Base-by-base conservation (phyloP, 2,888 invertebrate species). In the Cylloceria caligata region DNA sequence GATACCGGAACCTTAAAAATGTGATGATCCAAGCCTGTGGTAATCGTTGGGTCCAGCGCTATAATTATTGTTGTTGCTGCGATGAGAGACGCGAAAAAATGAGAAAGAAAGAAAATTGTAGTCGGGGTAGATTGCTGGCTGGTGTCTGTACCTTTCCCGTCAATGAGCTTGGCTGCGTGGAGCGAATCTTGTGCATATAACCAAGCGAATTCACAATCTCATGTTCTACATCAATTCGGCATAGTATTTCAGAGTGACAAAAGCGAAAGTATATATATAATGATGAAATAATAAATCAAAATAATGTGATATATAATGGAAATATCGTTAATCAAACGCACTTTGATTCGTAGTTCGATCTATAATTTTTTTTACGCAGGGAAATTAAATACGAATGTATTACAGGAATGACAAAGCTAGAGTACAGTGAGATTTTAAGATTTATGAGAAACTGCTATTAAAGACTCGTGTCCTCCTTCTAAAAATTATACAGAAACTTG, bases 41-140 rank as follows among this genome's bases (percentile, higher is more conserved):
- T 72, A 76, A 81, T 81, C 76, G 71, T 81, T 81, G 82, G 76
- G 77, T 74, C 57, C 67, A 47, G 64, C 30, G 68, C 64, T 72
- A 73, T 84, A 83, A 81, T 80, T 82, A 84, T 83, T 67, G 76
- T 79, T 75, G 60, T 78, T 80, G 60, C 67, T 27, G 69, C 71
- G 72, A 72, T 7, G 45, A 67, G 64, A 60, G 73, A 45, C 42
- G 42, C 47, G 62, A 80, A 73, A 71, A 19, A 52, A 68, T 27
- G 45, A 64, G 55, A 80, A 79, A 47, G n/a, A 69, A 64, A 16
- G 76, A 52, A 69, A 64, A 34, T 73, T 60, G 64, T 65, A 62
- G 71, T 45, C 27, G 36, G 45, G 45, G 67, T 52, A 69, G 76
- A 85, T 86, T 80, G 73, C 83, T 78, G 81, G 60, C 79, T 72